Conservation (phyloP, 2,113 vertebrate species). For the Chelonoidis abingdonii region DNA sequence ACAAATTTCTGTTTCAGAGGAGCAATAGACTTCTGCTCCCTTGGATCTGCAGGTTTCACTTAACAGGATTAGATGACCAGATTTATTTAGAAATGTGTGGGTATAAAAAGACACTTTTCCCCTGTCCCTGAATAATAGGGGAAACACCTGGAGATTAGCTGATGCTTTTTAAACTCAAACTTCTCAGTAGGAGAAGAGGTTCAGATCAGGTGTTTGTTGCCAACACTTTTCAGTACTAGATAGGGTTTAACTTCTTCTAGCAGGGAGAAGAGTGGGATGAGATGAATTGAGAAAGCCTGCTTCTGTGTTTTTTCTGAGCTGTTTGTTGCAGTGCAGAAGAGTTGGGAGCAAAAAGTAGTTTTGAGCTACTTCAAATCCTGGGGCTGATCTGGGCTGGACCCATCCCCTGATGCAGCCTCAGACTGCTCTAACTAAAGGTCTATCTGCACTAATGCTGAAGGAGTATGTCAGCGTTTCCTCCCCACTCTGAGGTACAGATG, state of each 20-base stretch:
- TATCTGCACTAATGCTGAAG: background rate
- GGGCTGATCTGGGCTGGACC: background rate
- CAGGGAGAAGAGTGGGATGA: background rate
- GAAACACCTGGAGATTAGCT: background rate
- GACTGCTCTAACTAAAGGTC: background rate
- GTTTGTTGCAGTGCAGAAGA: background rate
- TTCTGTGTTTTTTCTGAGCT: background rate
- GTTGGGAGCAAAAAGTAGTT: background rate
- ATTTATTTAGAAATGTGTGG: constrained; percentile 56
- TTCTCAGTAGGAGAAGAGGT: background rate
- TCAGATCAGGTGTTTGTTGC: constrained; percentile 5
- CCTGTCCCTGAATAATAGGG: constrained; percentile 20
- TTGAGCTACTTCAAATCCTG: background rate
- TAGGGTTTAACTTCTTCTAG: background rate
- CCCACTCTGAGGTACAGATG: too few relatives aligned
- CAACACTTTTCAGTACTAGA: background rate
- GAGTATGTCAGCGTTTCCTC: too few relatives aligned
- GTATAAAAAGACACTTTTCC: constrained; percentile 56
- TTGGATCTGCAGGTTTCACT: constrained; percentile 44
- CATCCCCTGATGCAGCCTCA: background rate
- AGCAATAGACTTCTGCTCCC: constrained; percentile 33
- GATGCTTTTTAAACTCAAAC: background rate
- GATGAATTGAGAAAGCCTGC: background rate
- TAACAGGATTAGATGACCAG: constrained; percentile 53
- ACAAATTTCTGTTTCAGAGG: background rate